Evolutionary conservation across 2,113 vertebrate species (phyloP), one percentile per base, ranked within the genome.

Genomic region (Hirundichthys speculiger): DNA sequence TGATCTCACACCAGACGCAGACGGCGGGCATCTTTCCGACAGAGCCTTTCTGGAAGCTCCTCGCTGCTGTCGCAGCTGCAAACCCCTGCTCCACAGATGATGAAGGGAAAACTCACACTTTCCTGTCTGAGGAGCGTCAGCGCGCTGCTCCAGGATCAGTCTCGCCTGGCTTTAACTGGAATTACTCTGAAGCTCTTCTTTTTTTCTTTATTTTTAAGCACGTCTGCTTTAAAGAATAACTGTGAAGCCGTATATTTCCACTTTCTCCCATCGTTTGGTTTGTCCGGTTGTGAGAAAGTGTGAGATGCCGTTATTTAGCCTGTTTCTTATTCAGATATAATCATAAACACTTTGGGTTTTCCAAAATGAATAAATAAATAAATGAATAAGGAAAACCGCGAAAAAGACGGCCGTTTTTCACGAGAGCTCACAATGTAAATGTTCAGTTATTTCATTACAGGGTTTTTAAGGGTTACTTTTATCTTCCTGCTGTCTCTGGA

Each of bases 101-200:
- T 21, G 43, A 46, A 24, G 27, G 42, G 30, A 20, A 52, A 58
- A 66, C 13, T 7, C 30, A 34, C 6, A 34, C 30, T 34, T 34
- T 34, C 30, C 11, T 9, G 52, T 70, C 72, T 41, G 60, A 61
- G 4, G n/a, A 67, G 24, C 22, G 1, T 20, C 30, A 19, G 16
- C 19, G 0, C 30, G 53, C 68, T 54, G 64, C 43, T 53, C 16
- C 46, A 11, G 50, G 14, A 53, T 52, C 40, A 1, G 20, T 53
- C 55, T n/a, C 1, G 16, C 39, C 41, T 42, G 58, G 69, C 13
- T 9, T 27, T 15, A 58, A 58, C 77, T 82, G 83, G 61, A 79
- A 55, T 38, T 40, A 24, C 49, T 64, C 46, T 24, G 4, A 42
- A 43, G 45, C n/a, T n/a, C n/a, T n/a, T n/a, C n/a, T n/a, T n/a